A percentile compares a stretch with the other conserved stretches of the same genome.
Conservation (phyloP, 2,113 vertebrate genomes). For the Menidia beryllina region DNA sequence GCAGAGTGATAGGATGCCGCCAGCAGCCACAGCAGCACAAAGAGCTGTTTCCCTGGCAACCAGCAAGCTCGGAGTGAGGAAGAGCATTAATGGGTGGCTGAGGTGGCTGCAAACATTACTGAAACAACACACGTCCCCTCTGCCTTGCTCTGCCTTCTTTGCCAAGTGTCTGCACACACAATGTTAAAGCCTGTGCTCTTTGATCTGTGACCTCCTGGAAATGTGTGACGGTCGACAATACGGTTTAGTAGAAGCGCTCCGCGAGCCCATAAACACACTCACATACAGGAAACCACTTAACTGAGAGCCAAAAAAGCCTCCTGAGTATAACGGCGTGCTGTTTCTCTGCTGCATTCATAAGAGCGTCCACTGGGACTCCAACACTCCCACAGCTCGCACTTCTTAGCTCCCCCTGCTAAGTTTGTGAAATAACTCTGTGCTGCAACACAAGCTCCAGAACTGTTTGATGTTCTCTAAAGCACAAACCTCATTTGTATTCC, state of each 20-base stretch:
- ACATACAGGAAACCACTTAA: slow-evolving; percentile 22
- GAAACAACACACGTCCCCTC: slow-evolving; percentile 42
- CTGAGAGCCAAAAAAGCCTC: neutral
- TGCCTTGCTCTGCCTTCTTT: neutral
- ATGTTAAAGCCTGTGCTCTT: neutral
- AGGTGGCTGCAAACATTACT: slow-evolving; percentile 44
- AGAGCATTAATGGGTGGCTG: slow-evolving; percentile 43
- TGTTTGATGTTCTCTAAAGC: slow-evolving; percentile 60
- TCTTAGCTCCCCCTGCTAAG: slow-evolving; percentile 34
- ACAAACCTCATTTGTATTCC: slow-evolving; percentile 64
- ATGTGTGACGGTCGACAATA: slow-evolving; percentile 23
- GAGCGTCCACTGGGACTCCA: slow-evolving; percentile 36
- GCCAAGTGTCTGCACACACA: neutral
- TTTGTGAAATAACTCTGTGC: slow-evolving; percentile 56
- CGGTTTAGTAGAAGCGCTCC: neutral
- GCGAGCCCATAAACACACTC: slow-evolving; percentile 20
- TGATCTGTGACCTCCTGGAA: slow-evolving; percentile 39
- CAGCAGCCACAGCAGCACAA: slow-evolving; percentile 7
- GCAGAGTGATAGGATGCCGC: slow-evolving; percentile 36
- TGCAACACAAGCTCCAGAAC: slow-evolving; percentile 8
- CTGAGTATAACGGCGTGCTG: neutral
- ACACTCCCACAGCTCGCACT: slow-evolving; percentile 29
- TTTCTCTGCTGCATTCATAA: slow-evolving; percentile 25
- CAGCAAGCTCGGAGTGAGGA: slow-evolving; percentile 48
- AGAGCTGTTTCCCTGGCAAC: slow-evolving; percentile 74